A percentile compares a stretch with the other conserved stretches of the same genome.
Conservation (phyloP, 2,888 invertebrate species). For the Vannuccia rotundouncinata region DNA sequence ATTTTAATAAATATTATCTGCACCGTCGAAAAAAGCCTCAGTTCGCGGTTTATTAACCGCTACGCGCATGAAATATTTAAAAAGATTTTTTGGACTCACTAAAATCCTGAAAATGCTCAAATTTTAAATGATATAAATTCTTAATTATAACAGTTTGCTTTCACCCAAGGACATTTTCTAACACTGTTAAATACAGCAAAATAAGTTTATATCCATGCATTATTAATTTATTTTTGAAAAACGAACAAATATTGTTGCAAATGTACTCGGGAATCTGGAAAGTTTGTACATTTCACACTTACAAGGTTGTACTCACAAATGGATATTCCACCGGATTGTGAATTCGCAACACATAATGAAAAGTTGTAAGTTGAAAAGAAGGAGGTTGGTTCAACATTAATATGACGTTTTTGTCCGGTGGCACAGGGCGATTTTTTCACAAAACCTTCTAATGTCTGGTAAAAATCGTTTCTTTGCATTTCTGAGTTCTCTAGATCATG, state of each 20-base stretch:
- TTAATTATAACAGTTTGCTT: constrained; percentile 22
- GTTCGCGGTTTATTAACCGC: not conserved
- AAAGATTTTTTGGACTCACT: constrained; percentile 1
- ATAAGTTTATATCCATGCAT: not conserved
- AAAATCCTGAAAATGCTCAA: not conserved
- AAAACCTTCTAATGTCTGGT: not conserved
- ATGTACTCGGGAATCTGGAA: no score
- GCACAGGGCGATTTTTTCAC: not conserved
- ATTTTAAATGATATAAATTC: not conserved
- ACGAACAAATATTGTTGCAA: no score
- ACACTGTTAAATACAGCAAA: not conserved
- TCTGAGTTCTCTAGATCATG: not conserved
- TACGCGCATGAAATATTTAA: not conserved
- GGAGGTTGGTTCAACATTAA: no score
- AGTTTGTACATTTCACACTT: no score
- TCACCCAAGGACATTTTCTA: constrained; percentile 24
- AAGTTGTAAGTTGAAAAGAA: no score
- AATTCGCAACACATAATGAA: no score
- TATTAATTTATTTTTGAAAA: constrained; percentile 22
- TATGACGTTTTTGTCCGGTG: no score
- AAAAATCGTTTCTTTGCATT: not conserved
- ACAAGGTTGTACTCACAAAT: no score
- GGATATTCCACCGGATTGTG: no score
- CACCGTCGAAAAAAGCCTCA: no score
- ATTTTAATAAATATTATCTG: no score